Percentiles rank a stretch among this genome's conserved stretches.
Evolutionary conservation across 2,113 vertebrate genomes (phyloP).

Genomic region (Hydropotes inermis): DNA sequence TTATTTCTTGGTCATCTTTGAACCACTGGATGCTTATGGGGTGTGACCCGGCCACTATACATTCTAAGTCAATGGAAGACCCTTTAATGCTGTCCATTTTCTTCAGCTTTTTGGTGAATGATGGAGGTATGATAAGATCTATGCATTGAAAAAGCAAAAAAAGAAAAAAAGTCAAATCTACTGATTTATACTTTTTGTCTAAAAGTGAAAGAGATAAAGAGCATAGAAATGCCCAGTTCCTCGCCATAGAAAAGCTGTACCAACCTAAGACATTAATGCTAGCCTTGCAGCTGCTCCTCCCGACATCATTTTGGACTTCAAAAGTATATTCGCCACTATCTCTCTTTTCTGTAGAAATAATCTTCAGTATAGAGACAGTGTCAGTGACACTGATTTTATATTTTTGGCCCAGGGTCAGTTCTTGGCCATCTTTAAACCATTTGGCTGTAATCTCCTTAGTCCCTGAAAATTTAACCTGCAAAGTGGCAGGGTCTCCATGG

Average conservation of each 20-base stretch:
- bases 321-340: slow-evolving; percentile 94
- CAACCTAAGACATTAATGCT: slow-evolving; percentile 91
- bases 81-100: slow-evolving; percentile 95
- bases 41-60: slow-evolving; percentile 95
- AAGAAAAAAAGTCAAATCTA: slow-evolving; percentile 46
- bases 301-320: slow-evolving; percentile 95
- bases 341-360: slow-evolving; percentile 89
- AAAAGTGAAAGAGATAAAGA: neutral
- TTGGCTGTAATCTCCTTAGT: slow-evolving; percentile 91
- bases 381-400: slow-evolving; percentile 93
- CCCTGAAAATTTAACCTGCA: slow-evolving; percentile 95
- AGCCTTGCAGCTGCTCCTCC: slow-evolving; percentile 91
- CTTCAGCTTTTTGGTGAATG: slow-evolving; percentile 96
- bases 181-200: neutral
- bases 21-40: slow-evolving; percentile 95
- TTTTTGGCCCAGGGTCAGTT: slow-evolving; percentile 88
- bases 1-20: slow-evolving; percentile 92
- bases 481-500: slow-evolving; percentile 93
- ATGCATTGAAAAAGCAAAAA: slow-evolving; percentile 67
- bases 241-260: slow-evolving; percentile 75
- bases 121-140: slow-evolving; percentile 98
- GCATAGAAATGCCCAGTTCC: neutral
- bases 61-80: slow-evolving; percentile 95
- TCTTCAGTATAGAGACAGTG: slow-evolving; percentile 91
- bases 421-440: slow-evolving; percentile 92